Base-by-base conservation (phyloP, 2,888 invertebrate genomes). In the Petrophora chlorosata region DNA sequence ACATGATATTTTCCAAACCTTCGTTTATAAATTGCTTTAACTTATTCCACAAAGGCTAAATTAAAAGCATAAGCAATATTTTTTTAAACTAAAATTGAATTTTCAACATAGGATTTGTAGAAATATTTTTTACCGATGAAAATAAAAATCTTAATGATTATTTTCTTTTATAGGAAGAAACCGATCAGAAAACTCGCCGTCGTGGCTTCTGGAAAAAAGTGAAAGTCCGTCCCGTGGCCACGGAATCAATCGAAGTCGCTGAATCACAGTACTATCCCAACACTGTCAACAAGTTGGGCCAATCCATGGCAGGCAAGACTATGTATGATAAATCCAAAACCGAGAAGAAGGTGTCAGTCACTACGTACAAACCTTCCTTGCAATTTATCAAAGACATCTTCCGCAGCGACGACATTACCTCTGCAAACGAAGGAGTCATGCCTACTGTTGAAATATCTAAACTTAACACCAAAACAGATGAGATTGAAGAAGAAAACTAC, bases 121-220 rank as follows among this genome's bases (percentile, higher is more conserved):
- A 19, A 5, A 19, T 5, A 19, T 1, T 19, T 19, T 2, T 5
- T 19, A 19, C 19, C 2, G 19, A 7, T 5, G 19, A 5, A 19
- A 4, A 2, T 19, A 19, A 7, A 4, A 19, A 5, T 19, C 1
- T 5, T 19, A 19, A 4, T 7, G 4, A 7, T 7, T 22, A 16
- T 30, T 45, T 42, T 12, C 63, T 56, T 56, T 29, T 14, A 1
- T 34, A 88, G 85, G 78, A 79, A 56, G 74, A 76, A 53, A 63
- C 63, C 30, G 70, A 67, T 15, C 64, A 70, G 45, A 82, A 79
- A 55, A 66, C 70, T 38, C 82, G 91, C 47, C 92, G 94, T 49
- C 92, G 94, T 54, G 95, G 95, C 39, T 93, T 94, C 65, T 95
- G 96, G 93, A 94, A 94, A 65, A 92, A 94, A 57, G 92, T 95